Evolutionary conservation across 2,888 invertebrate genomes (phyloP).

Genomic region (Dryadula phaetusa): DNA sequence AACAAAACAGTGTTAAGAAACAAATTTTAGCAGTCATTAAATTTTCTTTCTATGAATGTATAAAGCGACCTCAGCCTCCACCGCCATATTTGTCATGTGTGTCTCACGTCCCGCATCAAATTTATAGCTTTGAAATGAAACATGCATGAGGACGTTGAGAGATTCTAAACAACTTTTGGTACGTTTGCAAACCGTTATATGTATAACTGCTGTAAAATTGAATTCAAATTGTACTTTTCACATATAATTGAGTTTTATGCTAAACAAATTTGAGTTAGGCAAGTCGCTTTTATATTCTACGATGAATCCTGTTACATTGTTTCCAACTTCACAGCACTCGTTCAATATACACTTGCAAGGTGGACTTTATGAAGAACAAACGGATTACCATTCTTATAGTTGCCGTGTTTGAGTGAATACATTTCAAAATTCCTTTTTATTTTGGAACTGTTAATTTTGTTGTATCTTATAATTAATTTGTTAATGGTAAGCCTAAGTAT

Average conservation of each 20-base stretch:
- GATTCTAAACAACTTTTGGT: constrained; percentile 40
- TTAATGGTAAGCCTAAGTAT: too few relatives aligned
- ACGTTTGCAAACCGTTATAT: constrained; percentile 35
- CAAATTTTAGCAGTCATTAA: constrained; percentile 10
- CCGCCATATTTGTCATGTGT: constrained; percentile 40
- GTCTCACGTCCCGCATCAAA: constrained; percentile 48
- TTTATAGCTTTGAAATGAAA: constrained; percentile 51
- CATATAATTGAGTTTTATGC: constrained; percentile 42
- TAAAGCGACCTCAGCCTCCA: constrained; percentile 21
- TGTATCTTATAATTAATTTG: neutral
- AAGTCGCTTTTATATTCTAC: constrained; percentile 38
- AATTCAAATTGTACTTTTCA: constrained; percentile 41
- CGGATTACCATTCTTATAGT: constrained; percentile 21
- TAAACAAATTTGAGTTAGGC: constrained; percentile 39
- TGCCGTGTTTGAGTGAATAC: neutral
- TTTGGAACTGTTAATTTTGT: neutral
- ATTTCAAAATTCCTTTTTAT: neutral
- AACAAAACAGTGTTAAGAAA: neutral
- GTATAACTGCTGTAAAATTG: constrained; percentile 38
- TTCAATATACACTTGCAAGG: constrained; percentile 22
- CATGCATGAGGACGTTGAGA: constrained; percentile 40
- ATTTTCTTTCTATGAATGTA: constrained; percentile 26
- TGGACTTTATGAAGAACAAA: constrained; percentile 16
- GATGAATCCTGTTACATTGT: constrained; percentile 38
- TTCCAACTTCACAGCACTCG: constrained; percentile 29